Percentiles rank a stretch among this genome's conserved stretches.
Evolutionary conservation across 37 sponge, comb jelly and placozoan species (phyloP).

Genomic region (Bolinopsis microptera): DNA sequence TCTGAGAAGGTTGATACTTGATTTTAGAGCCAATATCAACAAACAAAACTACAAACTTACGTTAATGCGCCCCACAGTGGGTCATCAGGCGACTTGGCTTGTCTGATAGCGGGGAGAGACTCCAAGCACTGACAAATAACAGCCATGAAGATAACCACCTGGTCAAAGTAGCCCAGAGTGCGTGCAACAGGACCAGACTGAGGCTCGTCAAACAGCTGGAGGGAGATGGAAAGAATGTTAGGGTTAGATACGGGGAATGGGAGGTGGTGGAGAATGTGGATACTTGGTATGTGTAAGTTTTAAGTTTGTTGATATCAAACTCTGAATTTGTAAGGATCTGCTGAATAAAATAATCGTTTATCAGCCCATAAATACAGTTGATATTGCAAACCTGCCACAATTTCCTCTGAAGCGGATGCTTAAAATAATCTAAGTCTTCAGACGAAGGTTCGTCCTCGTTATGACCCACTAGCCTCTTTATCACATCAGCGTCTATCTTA

Average conservation of each 20-base stretch:
- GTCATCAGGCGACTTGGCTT: background rate
- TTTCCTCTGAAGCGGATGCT: background rate
- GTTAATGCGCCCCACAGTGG: background rate
- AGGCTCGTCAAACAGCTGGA: conserved; percentile 49
- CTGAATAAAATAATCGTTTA: too few relatives aligned
- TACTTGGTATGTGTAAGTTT: too few relatives aligned
- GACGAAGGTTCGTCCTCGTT: background rate
- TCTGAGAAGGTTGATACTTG: too few relatives aligned
- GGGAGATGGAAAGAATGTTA: background rate
- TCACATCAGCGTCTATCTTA: background rate
- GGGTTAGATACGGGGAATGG: too few relatives aligned
- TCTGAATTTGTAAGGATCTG: too few relatives aligned
- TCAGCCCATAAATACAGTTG: too few relatives aligned
- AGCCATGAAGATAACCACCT: conserved; percentile 33
- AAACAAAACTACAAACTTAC: too few relatives aligned
- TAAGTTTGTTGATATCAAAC: too few relatives aligned
- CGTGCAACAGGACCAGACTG: background rate
- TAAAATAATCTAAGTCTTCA: background rate
- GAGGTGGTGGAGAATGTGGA: too few relatives aligned
- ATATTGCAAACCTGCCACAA: background rate
- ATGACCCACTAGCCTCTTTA: background rate
- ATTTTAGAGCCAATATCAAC: too few relatives aligned
- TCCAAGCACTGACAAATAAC: conserved; percentile 18
- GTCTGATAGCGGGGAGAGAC: conserved; percentile 31
- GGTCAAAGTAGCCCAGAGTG: conserved; percentile 25